Evolutionary conservation across 1,140 invertebrate species (phyloP), one percentile per base, ranked within the genome.

Genomic region (Apocrypta bakeri): DNA sequence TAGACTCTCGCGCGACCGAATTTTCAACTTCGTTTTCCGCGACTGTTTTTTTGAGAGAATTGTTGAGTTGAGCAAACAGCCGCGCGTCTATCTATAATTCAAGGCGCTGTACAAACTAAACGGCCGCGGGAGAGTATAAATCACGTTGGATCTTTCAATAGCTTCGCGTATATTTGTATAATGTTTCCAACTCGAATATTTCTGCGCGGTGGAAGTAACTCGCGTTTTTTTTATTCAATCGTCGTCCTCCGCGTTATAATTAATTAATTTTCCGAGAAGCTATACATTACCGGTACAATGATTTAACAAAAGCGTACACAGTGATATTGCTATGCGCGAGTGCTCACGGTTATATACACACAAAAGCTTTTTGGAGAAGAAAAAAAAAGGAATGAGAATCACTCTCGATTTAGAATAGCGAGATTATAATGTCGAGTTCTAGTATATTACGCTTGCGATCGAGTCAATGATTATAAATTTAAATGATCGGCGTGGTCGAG

Each of bases 141-240:
- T 90, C 90, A 88, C 83, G 82, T 81, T 85, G 86, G 86, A 89
- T 90, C 87, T 88, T 88, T 89, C 89, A 89, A 90, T 88, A 87
- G 84, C 85, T 83, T 66, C 56, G 75, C 31, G 56, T 61, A 64
- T 24, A 68, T 12, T 24, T 29, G 73, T 48, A 25, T 27, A 68
- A 21, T 48, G 11, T 17, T 48, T 48, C 14, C 42, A 17, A 17
- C 42, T 48, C 42, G 14, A 48, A 56, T n/a, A 56, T 56, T 56
- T 17, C 14, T 6, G 48, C 17, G 48, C 12, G 12, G 42, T 17
- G 42, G 42, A 48, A 48, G 17, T 48, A 17, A 21, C 14, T 56
- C 48, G 4, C 33, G 9, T 37, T 37, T 37, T 37, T 37, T 37
- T 37, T 1, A 56, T n/a, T n/a, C n/a, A 56, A 56, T 21, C 17